Evolutionary conservation across 2,888 invertebrate genomes (phyloP).

Genomic region (Siphonodentalium dalli): DNA sequence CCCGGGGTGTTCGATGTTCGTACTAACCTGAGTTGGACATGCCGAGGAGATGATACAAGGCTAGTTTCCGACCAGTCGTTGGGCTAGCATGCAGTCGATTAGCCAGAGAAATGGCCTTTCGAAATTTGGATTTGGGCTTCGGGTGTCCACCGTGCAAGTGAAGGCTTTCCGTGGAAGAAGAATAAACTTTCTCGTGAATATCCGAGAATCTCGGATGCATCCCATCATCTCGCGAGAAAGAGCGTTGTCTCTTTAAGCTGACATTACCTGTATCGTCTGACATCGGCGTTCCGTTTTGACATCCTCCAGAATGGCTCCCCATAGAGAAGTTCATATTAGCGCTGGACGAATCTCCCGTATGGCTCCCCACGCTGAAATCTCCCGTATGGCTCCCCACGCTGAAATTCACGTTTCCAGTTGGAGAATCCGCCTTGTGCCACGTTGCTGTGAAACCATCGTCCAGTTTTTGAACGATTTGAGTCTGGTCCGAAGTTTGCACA

Average conservation of each 20-base stretch:
- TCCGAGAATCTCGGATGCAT: conserved; percentile 52
- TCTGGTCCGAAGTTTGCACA: conserved; percentile 2
- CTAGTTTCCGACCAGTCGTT: conserved; percentile 58
- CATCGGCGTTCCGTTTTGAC: too few relatives aligned
- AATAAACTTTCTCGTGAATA: conserved; percentile 52
- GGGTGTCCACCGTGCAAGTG: conserved; percentile 46
- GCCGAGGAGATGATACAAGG: conserved; percentile 59
- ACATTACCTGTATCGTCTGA: too few relatives aligned
- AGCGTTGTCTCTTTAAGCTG: conserved; percentile 53
- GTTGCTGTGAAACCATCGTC: conserved; percentile 51
- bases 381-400: conserved; percentile 1
- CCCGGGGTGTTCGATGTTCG: background rate
- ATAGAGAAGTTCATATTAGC: too few relatives aligned
- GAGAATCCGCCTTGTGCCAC: conserved; percentile 49
- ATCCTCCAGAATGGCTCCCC: too few relatives aligned
- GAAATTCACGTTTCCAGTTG: conserved; percentile 10
- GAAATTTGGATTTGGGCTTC: conserved; percentile 56
- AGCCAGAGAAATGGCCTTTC: conserved; percentile 56
- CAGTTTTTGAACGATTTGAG: conserved; percentile 50
- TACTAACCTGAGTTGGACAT: conserved; percentile 60
- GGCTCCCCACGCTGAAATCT: too few relatives aligned
- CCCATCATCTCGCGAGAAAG: conserved; percentile 49
- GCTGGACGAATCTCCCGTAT: too few relatives aligned
- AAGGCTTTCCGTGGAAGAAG: conserved; percentile 59
- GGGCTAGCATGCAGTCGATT: conserved; percentile 60